Conservation (phyloP, 30 jellyfish, hydroid and myxozoan genomes). For the Aurelia sp. region DNA sequence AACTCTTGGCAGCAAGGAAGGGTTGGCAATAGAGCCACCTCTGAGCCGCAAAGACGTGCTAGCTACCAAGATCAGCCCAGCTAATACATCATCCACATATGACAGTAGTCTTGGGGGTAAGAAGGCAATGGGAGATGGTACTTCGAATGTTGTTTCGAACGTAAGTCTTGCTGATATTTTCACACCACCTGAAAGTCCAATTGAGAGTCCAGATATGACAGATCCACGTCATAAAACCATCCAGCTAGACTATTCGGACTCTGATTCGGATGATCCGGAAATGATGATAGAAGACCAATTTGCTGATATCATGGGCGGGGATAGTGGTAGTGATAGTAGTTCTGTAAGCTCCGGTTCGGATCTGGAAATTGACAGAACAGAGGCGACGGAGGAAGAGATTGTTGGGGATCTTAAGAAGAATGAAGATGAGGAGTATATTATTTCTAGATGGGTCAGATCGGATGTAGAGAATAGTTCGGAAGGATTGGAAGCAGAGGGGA, state of each 20-base stretch:
- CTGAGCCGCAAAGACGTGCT: background rate
- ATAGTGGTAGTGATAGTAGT: constrained; percentile 36
- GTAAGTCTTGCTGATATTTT: constrained; percentile 22
- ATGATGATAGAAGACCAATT: constrained; percentile 62
- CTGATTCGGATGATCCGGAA: constrained; percentile 71
- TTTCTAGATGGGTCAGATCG: constrained; percentile 38
- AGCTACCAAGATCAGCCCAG: background rate
- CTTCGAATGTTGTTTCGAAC: constrained; percentile 6
- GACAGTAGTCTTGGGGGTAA: background rate
- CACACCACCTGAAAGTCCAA: constrained; percentile 57
- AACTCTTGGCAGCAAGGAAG: background rate
- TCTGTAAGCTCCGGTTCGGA: constrained; percentile 34
- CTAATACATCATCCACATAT: background rate
- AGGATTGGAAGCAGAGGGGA: constrained; percentile 9
- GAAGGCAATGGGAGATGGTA: background rate
- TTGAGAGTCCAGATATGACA: constrained; percentile 36
- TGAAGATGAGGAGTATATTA: constrained; percentile 50
- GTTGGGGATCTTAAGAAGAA: constrained; percentile 14
- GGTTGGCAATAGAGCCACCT: background rate
- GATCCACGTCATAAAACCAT: constrained; percentile 12
- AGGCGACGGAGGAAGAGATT: constrained; percentile 59
- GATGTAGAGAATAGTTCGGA: constrained; percentile 10
- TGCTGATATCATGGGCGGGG: constrained; percentile 42
- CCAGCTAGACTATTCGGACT: constrained; percentile 47
- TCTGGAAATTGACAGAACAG: constrained; percentile 35